Evolutionary conservation across 2,888 invertebrate genomes (phyloP), one percentile per base, ranked within the genome.

Genomic region (Philhelius pedissequus): DNA sequence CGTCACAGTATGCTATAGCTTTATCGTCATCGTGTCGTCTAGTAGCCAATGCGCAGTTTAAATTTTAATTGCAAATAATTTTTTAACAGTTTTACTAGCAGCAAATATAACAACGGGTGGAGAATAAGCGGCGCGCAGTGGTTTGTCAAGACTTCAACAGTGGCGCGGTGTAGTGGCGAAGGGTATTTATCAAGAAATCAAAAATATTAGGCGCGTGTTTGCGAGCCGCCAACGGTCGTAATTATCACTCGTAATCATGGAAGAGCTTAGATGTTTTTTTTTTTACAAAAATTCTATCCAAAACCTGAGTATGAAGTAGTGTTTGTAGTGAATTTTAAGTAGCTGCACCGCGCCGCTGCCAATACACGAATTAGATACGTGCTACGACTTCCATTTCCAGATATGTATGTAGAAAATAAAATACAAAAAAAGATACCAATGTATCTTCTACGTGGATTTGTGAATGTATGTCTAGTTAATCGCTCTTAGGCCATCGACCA

Each of bases 281-380:
- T 27, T 40, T 50, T 68, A 38, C 60, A 38, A 5, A 48, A 30
- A 48, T 60, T 45, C 50, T 58, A 13, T 43, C 20, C 40, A 52
- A 35, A 73, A 58, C 13, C 56, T 60, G 60, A 71, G 56, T 71
- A 35, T 35, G 13, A 56, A 45, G 70, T 81, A 70, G 70, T 70
- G 81, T 38, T 77, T 50, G 74, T 20, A 58, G 64, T 86, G 86
- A 73, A 86, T 86, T 66, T 58, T 81, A 86, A 81, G 77, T 70
- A 78, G 81, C 74, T 64, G 60, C n/a, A n/a, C n/a, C n/a, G n/a
- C n/a, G n/a, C 54, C 54, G 74, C 40, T 43, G 73, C 62, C 82
- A 70, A 69, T 82, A 78, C 82, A 77, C 82, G 78, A 69, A 69
- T 82, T 82, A 77, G 77, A 78, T 73, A 82, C 78, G 82, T 82